These are phyloP conservation scores for Hexactinellida sp. DNA, from an alignment of 37 sponge, comb jelly and placozoan genomes.

Conservation along the genomic window DNA sequence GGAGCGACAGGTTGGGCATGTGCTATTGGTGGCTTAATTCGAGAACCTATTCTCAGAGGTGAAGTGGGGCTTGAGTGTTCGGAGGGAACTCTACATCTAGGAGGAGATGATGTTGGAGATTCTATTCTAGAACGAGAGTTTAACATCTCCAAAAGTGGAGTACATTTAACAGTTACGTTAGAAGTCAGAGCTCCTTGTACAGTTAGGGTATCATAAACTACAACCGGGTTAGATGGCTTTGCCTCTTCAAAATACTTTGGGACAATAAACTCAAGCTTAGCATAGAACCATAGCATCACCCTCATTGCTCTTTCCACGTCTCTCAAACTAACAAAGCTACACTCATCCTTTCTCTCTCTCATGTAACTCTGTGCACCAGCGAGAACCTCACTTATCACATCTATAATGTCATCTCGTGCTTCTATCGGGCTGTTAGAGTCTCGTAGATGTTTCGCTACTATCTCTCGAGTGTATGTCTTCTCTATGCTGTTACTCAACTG, in stretches of 20 bases:
- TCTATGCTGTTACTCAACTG: constrained; percentile 56
- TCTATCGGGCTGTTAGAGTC: not conserved
- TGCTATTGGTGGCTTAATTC: not conserved
- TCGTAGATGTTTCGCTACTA: constrained; percentile 58
- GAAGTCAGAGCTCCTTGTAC: not conserved
- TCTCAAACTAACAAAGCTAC: constrained; percentile 54
- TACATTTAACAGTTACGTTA: not conserved
- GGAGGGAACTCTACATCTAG: too few species aligned
- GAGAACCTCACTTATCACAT: not conserved
- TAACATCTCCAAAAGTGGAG: not conserved
- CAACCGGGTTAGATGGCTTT: not conserved
- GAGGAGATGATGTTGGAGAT: too few species aligned
- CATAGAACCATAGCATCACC: constrained; percentile 26
- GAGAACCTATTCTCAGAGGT: not conserved
- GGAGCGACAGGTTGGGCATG: not conserved
- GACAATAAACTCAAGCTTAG: not conserved
- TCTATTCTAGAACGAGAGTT: too few species aligned
- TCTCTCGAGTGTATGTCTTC: constrained; percentile 45
- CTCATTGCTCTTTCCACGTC: constrained; percentile 46
- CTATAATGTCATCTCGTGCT: not conserved
- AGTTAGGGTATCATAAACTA: not conserved
- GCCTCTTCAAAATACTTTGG: not conserved
- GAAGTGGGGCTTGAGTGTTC: not conserved
- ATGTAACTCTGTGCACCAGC: not conserved
- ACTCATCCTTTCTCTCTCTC: constrained; percentile 19